Base-by-base conservation (phyloP, 2,797 vertebrate genomes). In the Arrhamphus sclerolepis region DNA sequence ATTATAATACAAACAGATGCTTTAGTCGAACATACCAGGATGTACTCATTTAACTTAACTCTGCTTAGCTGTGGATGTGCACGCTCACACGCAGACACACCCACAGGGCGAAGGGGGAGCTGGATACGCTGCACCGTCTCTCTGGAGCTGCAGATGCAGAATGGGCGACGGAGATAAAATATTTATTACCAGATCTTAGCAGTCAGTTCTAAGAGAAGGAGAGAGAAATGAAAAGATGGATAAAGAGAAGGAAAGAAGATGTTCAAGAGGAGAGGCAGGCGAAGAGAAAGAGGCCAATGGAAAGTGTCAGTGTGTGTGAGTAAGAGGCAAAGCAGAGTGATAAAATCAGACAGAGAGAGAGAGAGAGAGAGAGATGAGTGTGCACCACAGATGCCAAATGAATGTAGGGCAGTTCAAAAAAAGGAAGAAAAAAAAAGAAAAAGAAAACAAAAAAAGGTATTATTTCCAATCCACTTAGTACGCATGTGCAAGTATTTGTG, bases 381-480 rank as follows among this genome's bases (percentile, higher is more conserved):
- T 84, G 77, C 75, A 80, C 69, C 88, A 86, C 88, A 89, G 85
- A 88, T 87, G 89, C 84, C 85, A 88, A 85, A 81, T 77, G 68
- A 90, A 92, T 89, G 86, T 89, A 85, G 89, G 88, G 77, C 87
- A 89, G 74, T 78, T 78, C 51, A 72, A 73, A 72, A 73, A 73
- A 71, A 69, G 31, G 24, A 56, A 40, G 14, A 26, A 48, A 20
- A 26, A 56, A n/a, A n/a, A n/a, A n/a, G n/a, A n/a, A n/a, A n/a
- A n/a, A n/a, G n/a, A n/a, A n/a, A 55, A 39, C 18, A 26, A 48
- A 38, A 57, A 58, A 87, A 73, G 72, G 79, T 79, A 80, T 87
- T 83, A 77, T 87, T 89, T 78, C 72, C 89, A 86, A 83, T 86
- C 85, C 62, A 87, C 83, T 88, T 79, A 72, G 66, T 75, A 67